Evolutionary conservation across 2,888 invertebrate species (phyloP), one percentile per base, ranked within the genome.

Genomic region (Euclidia mi): DNA sequence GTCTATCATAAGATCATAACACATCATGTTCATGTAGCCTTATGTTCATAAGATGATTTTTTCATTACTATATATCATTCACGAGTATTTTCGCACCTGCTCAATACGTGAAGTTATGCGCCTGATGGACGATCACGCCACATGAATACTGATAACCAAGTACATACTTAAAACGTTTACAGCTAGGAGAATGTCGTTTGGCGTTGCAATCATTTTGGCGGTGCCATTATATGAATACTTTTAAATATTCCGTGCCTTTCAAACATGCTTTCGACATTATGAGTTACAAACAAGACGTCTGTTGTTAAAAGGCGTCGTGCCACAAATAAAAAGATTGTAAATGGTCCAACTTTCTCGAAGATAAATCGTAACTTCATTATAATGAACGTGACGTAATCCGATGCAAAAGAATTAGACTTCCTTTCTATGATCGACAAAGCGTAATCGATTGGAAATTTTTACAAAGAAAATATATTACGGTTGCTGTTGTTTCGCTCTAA

Each of bases 91-190:
- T 81, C 68, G 84, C 89, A 89, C 88, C 86, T 87, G 88, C 61
- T 59, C 41, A 41, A 79, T 79, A 85, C 88, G 89, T 86, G 82
- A 65, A 71, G 78, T 62, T 85, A 90, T 88, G 88, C 81, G 77
- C 62, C 66, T 66, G 56, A 77, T 63, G 62, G 59, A 76, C 53
- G 58, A 56, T 52, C 56, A 78, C 83, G 81, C 78, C 61, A 48
- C 70, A 42, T 61, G 85, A 82, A 88, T 86, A 85, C 78, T 78
- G 71, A 84, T 79, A 67, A 46, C 52, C 34, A 11, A 9, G 35
- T 44, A 46, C 55, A 25, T 58, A 37, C 62, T 57, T 42, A 47
- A 58, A 53, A 60, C 48, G n/a, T 35, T 53, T 51, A 59, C 57
- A 52, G 61, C 38, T 38, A 47, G 14, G 31, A 18, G 35, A 17